phyloP scores from a whole-genome alignment of 2,888 invertebrate species.

The Ommatoiulus sabulosus region DNA sequence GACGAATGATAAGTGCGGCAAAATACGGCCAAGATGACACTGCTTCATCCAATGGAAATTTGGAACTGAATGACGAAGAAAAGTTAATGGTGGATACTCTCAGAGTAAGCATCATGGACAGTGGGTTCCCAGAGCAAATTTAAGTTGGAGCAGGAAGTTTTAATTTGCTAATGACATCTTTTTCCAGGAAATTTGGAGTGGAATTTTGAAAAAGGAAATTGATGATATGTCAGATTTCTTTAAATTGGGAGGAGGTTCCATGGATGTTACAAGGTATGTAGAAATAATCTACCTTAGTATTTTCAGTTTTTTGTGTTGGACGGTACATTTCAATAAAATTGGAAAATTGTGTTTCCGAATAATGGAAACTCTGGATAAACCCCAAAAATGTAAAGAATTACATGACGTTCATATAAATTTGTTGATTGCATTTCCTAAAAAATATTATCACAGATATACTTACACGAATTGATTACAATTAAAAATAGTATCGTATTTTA shows the following conservation, averaged over 20 bases:
- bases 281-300: not conserved
- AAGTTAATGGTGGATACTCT: constrained; percentile 74
- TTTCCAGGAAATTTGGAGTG: constrained; percentile 81
- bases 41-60: constrained; percentile 67
- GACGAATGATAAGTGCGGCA: constrained; percentile 84
- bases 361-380: no score
- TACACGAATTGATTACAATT: no score
- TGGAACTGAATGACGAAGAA: constrained; percentile 82
- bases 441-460: no score
- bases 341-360: no score
- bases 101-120: not conserved
- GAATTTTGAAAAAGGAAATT: constrained; percentile 82
- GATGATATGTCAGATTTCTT: constrained; percentile 91
- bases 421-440: no score
- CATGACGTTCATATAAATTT: no score
- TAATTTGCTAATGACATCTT: not conserved
- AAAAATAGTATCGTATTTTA: no score
- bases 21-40: constrained; percentile 79
- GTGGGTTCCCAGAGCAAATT: not conserved
- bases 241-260: constrained; percentile 93
- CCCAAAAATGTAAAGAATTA: no score
- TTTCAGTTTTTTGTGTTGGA: no score
- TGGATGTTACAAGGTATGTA: constrained; percentile 86
- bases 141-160: not conserved
- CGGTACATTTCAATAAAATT: no score